Conservation (phyloP, 2,888 invertebrate species). For the Drosophila mulleri region DNA sequence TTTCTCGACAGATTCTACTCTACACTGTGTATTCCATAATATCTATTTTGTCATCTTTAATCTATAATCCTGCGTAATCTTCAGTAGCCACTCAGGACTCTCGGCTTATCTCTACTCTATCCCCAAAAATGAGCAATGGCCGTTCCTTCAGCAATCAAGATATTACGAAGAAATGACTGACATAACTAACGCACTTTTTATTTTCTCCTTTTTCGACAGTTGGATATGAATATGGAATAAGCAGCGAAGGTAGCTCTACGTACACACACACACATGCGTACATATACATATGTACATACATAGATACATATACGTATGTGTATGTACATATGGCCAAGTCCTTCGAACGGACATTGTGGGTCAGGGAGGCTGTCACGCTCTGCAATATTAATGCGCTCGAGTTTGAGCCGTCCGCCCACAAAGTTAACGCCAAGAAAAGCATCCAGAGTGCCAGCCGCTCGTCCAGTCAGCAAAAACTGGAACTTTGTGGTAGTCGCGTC, state of each 20-base stretch:
- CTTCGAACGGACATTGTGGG: conserved; percentile 5
- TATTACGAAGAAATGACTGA: conserved; percentile 3
- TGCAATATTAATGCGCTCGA: conserved; percentile 62
- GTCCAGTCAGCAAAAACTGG: conserved; percentile 27
- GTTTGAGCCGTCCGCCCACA: conserved; percentile 33
- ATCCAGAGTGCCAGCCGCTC: conserved; percentile 36
- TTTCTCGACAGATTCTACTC: background rate
- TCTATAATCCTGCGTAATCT: background rate
- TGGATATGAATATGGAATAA: conserved; percentile 21
- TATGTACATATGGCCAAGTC: conserved; percentile 5
- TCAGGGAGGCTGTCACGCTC: conserved; percentile 10
- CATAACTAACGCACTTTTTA: conserved; percentile 17
- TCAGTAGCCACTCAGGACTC: background rate
- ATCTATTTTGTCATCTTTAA: background rate
- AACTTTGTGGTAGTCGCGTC: conserved; percentile 21
- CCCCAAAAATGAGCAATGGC: background rate
- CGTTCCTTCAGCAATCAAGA: conserved; percentile 4
- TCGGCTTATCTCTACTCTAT: background rate
- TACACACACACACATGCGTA: background rate
- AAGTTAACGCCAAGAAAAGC: conserved; percentile 44
- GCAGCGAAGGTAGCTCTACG: background rate
- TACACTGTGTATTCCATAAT: background rate
- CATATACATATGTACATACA: background rate
- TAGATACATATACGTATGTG: background rate
- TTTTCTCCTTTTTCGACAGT: background rate